These are phyloP conservation scores for Eristalis arbustorum DNA, from an alignment of 2,888 invertebrate species.

Conservation along the genomic window DNA sequence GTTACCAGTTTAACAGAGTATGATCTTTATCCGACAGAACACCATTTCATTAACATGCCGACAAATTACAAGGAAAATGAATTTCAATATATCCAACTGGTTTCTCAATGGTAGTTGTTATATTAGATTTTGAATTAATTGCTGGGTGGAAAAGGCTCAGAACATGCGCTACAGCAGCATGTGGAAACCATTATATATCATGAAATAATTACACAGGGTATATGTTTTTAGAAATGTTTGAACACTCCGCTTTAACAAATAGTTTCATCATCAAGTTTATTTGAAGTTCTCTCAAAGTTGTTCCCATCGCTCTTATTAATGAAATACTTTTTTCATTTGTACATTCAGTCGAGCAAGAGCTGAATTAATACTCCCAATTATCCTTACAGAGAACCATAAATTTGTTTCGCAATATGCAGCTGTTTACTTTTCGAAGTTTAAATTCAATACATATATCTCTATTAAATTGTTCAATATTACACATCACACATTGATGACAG, in stretches of 20 bases:
- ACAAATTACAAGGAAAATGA: not conserved
- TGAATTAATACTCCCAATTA: not conserved
- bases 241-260: constrained; percentile 15
- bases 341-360: not conserved
- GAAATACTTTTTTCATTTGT: constrained; percentile 13
- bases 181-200: constrained; percentile 45
- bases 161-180: constrained; percentile 28
- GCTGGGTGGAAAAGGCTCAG: constrained; percentile 21
- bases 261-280: not conserved
- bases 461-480: not conserved
- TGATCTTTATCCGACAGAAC: no score
- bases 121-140: constrained; percentile 56
- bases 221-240: constrained; percentile 13
- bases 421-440: not conserved
- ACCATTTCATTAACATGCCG: no score
- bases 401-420: not conserved
- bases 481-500: not conserved
- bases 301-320: constrained; percentile 35
- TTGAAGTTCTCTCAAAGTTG: not conserved
- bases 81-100: not conserved
- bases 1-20: no score
- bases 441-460: not conserved
- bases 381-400: not conserved
- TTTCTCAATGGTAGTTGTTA: constrained; percentile 38
- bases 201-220: constrained; percentile 43